phyloP scores from a whole-genome alignment of 2,113 vertebrate species.

The Eira barbara region DNA sequence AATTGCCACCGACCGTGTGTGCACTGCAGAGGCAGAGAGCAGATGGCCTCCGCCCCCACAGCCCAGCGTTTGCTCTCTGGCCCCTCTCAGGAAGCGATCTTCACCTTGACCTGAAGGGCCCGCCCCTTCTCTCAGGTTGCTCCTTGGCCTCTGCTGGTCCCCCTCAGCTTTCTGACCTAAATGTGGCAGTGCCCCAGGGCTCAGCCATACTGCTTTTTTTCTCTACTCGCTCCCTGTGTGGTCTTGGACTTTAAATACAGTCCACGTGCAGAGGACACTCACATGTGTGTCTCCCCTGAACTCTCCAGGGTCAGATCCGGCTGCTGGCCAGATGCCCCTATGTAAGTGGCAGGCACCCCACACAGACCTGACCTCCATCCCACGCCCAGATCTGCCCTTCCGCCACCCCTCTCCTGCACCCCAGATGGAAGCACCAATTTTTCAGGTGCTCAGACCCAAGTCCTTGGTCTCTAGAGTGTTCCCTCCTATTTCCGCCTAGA shows the following conservation, averaged over 20 bases:
- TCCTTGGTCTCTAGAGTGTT: background rate
- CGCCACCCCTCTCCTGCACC: rapidly evolving
- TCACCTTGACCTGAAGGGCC: background rate
- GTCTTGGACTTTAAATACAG: background rate
- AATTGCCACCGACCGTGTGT: rapidly evolving
- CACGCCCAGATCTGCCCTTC: background rate
- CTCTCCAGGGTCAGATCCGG: background rate
- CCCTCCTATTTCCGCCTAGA: background rate
- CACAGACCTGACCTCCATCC: background rate
- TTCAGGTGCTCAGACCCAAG: background rate
- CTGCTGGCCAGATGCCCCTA: background rate
- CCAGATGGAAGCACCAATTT: background rate
- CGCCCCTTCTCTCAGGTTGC: background rate
- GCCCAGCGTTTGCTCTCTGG: rapidly evolving
- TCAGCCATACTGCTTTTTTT: background rate
- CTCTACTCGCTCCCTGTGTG: background rate
- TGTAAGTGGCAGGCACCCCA: rapidly evolving
- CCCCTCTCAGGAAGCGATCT: background rate
- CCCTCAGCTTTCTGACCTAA: background rate
- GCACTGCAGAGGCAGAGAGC: rapidly evolving
- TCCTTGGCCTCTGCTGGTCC: background rate
- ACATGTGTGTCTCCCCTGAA: background rate
- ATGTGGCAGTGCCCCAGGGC: background rate
- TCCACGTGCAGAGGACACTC: rapidly evolving
- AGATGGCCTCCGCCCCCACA: background rate